These are phyloP conservation scores for Zoanthus gigantus DNA, from an alignment of 92 coral and sea anemone species.

Conservation along the genomic window DNA sequence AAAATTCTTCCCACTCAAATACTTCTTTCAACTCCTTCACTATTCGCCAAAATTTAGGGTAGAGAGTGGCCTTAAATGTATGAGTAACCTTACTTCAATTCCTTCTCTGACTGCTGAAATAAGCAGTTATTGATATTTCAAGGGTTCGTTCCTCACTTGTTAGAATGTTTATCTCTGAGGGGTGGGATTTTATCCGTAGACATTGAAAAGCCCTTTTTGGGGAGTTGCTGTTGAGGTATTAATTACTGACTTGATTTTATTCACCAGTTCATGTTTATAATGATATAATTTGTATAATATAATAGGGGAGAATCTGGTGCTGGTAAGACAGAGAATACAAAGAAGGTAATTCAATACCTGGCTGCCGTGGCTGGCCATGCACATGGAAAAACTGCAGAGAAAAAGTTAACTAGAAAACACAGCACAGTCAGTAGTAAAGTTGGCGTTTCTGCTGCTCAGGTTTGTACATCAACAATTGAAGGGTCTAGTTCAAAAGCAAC, in stretches of 20 bases:
- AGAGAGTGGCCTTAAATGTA: too few species aligned
- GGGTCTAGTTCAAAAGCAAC: too few species aligned
- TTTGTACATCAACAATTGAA: not conserved
- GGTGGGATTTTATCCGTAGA: too few species aligned
- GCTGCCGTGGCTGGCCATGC: conserved; percentile 98
- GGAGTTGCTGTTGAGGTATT: not conserved
- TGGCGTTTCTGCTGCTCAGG: conserved; percentile 76
- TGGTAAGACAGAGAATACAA: conserved; percentile 98
- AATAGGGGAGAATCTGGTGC: conserved; percentile 98
- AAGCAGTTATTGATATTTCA: too few species aligned
- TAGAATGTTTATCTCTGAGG: too few species aligned
- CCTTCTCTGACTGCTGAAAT: too few species aligned
- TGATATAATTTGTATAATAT: not conserved
- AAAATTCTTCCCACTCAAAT: too few species aligned
- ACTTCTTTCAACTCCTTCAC: too few species aligned
- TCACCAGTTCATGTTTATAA: not conserved
- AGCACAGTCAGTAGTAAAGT: conserved; percentile 75
- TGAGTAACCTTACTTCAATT: too few species aligned
- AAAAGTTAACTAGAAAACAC: conserved; percentile 50
- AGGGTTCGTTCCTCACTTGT: too few species aligned
- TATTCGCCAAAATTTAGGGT: too few species aligned
- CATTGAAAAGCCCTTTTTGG: not conserved
- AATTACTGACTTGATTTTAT: not conserved
- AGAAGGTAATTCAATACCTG: conserved; percentile 97
- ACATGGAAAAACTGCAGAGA: conserved; percentile 72